Evolutionary conservation across 2,888 invertebrate species (phyloP).

Genomic region (Sphaerophoria taeniata): DNA sequence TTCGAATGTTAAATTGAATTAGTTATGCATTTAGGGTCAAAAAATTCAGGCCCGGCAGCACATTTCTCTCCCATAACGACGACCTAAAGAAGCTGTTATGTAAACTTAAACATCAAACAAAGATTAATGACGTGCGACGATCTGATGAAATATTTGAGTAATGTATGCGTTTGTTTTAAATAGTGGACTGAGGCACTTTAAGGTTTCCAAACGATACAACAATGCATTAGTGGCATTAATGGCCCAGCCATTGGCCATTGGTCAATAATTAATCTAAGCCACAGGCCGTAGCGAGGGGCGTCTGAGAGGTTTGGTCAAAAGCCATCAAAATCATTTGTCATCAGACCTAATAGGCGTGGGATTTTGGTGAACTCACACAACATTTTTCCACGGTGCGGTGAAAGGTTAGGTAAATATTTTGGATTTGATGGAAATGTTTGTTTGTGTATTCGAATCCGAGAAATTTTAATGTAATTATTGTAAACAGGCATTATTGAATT

Average conservation of each 20-base stretch:
- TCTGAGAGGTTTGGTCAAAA: slow-evolving; percentile 5
- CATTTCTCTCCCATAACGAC: neutral
- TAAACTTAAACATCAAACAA: neutral
- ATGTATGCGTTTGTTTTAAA: neutral
- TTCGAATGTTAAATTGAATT: neutral
- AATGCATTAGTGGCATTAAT: neutral
- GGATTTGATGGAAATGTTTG: too few relatives aligned
- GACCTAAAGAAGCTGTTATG: neutral
- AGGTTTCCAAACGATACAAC: neutral
- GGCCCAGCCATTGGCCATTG: neutral
- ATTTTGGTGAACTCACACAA: neutral
- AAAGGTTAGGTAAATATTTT: neutral
- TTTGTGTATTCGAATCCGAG: too few relatives aligned
- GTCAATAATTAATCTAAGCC: neutral
- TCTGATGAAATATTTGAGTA: neutral
- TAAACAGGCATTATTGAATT: too few relatives aligned
- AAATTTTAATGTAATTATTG: too few relatives aligned
- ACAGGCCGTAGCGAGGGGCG: neutral
- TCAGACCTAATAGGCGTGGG: neutral
- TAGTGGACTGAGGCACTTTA: neutral
- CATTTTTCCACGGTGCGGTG: neutral
- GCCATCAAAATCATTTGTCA: neutral
- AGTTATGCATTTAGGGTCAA: neutral
- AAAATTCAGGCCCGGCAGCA: neutral
- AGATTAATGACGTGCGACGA: neutral